phyloP scores from a whole-genome alignment of 2,888 invertebrate genomes.

The Blera fallax region DNA sequence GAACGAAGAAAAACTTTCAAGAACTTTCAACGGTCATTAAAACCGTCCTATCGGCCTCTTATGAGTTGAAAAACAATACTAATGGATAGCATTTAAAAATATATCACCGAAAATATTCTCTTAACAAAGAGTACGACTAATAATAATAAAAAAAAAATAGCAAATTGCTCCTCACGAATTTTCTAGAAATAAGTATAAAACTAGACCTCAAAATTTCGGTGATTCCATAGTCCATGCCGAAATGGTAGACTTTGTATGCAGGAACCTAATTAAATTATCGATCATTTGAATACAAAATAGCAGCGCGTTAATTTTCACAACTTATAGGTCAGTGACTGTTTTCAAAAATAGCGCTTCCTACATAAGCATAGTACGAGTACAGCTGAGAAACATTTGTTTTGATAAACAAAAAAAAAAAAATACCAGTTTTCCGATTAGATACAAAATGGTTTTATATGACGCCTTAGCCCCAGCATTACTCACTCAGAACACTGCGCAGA shows the following conservation, averaged over 20 bases:
- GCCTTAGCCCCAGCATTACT: neutral
- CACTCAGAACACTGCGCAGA: neutral
- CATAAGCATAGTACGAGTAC: neutral
- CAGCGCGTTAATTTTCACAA: neutral
- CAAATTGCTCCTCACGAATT: neutral
- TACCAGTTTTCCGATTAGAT: neutral
- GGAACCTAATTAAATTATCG: neutral
- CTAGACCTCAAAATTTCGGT: neutral
- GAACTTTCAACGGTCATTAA: no score
- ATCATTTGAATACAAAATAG: neutral
- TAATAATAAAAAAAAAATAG: neutral
- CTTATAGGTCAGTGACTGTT: constrained; percentile 4
- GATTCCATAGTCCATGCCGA: neutral
- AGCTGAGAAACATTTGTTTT: neutral
- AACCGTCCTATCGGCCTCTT: no score
- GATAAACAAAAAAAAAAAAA: neutral
- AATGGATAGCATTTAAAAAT: neutral
- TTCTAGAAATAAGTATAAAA: neutral
- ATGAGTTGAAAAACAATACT: neutral
- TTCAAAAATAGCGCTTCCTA: neutral
- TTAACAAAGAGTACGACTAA: neutral
- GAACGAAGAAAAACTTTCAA: no score
- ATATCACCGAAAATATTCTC: neutral
- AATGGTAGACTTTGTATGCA: neutral
- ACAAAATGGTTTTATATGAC: neutral